Base-by-base conservation (phyloP, 1,140 invertebrate genomes). In the Microvelia longipes region DNA sequence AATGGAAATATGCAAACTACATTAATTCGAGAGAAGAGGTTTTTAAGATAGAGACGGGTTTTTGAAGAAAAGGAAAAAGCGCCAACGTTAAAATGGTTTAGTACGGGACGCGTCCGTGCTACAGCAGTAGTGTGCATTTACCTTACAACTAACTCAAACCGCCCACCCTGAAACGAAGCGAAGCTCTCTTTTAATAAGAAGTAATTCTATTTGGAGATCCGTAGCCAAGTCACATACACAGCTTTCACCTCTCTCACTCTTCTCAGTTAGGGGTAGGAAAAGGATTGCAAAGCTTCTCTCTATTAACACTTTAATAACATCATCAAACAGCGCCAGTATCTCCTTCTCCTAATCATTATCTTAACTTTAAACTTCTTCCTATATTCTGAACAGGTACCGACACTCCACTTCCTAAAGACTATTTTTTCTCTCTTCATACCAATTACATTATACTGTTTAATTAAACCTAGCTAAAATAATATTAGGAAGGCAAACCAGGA, bases 261-360 rank as follows among this genome's bases (percentile, higher is more conserved):
- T n/a, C n/a, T n/a, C n/a, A n/a, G n/a, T n/a, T n/a, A n/a, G n/a
- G n/a, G n/a, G n/a, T n/a, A n/a, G n/a, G n/a, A n/a, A n/a, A n/a
- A n/a, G n/a, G n/a, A n/a, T n/a, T n/a, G n/a, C n/a, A n/a, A n/a
- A n/a, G 35, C 35, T 19, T 19, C 15, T 26, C 62, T 64, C 62
- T 64, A 64, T 64, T 64, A 64, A 64, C 62, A 64, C 62, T 64
- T 64, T 64, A 64, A 64, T 64, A 64, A 64, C 62, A 64, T 64
- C 62, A 64, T 64, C 62, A 64, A 64, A 64, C 62, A 64, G 15
- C 62, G 62, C 62, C 62, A 5, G 2, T 24, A 11, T 25, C 25
- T 24, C 62, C 62, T 64, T 64, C 62, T 64, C 62, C 62, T 64
- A 50, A 50, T 50, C 35, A 50, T 50, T 50, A 50, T 50, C 35